Evolutionary conservation across 2,797 vertebrate species (phyloP), one percentile per base, ranked within the genome.

Genomic region (Fistularia commersonii): DNA sequence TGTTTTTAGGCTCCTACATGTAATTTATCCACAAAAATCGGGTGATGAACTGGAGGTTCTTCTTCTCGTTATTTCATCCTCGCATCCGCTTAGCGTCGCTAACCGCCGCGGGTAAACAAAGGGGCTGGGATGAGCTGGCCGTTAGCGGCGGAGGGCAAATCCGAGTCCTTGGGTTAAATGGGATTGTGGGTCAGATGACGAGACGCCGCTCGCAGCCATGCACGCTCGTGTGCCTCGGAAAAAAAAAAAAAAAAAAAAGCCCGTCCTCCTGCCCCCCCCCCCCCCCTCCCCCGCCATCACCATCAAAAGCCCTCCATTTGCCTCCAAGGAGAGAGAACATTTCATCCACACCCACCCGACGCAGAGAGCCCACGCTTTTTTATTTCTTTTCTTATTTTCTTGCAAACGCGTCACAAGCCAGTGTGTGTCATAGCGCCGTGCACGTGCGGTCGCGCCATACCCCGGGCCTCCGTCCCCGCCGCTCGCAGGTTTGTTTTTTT

Each of bases 141-240:
- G 64, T 61, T 72, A 76, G 67, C 69, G 76, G 64, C 33, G 70
- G 59, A 77, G 66, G 71, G 75, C 69, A 77, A 79, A 76, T 80
- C 57, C 77, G 59, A 82, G 69, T 74, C 81, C 77, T 64, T 55
- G 52, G 83, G 82, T 86, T 83, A 83, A 81, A 84, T 71, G 79
- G 66, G 71, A 85, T 80, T 85, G 84, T 84, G 78, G 80, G 80
- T 86, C 85, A 87, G 80, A 83, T 80, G 79, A 84, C 80, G 72
- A 83, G 80, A 76, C 74, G 55, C 58, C 6, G 54, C 76, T 74
- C 51, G 66, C 63, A 75, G 73, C 74, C 61, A 72, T 78, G 35
- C 56, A 70, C n/a, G n/a, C n/a, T n/a, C 62, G 45, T 38, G 34
- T 53, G 75, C 72, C 66, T 70, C 42, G 36, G 41, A 78, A 80